Evolutionary conservation across 2,797 vertebrate species (phyloP), one percentile per base, ranked within the genome.

Genomic region (Morus bassanus): DNA sequence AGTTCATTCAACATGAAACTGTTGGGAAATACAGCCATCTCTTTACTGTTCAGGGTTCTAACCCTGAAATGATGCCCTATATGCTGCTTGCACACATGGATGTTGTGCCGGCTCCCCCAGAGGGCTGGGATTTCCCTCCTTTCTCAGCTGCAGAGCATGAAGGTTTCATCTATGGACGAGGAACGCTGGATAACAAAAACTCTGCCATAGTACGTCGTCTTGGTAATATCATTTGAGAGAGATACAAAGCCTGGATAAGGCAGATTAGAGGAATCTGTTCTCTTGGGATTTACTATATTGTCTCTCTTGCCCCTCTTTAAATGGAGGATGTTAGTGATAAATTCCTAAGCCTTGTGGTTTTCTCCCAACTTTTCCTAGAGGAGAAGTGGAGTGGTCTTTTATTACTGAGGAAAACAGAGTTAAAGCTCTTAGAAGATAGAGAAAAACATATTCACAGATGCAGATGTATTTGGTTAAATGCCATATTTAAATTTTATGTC

Each of bases 1-100:
- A 88, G 72, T 96, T 99, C 96, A 98, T 99, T 93, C 98, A 95
- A 7, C 99, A 99, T 97, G 98, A 99, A 91, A 57, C 98, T 33
- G 97, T 99, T 87, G 98, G 97, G 59, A 67, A 98, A 68, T 99
- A 99, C 94, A 99, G 99, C 97, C 99, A 99, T 96, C 98, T 99
- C 85, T 98, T 99, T 67, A 97, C 97, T 43, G 96, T 99, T n/a
- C 95, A 72, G 80, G 99, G 99, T 54, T 98, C 98, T 6, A 97
- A 98, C 85, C 97, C 98, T 43, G 94, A 96, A 57, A 89, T 99
- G 91, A 89, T 96, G 89, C 99, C 99, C 5, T 99, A 99, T 91
- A 98, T 99, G 98, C 98, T 99, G 67, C 94, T 99, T 87, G 99
- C 99, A 51, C 99, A 99, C 97, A 98, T 99, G n/a, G 99, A 99